Conservation (phyloP, 2,113 vertebrate genomes). For the Talpa occidentalis region DNA sequence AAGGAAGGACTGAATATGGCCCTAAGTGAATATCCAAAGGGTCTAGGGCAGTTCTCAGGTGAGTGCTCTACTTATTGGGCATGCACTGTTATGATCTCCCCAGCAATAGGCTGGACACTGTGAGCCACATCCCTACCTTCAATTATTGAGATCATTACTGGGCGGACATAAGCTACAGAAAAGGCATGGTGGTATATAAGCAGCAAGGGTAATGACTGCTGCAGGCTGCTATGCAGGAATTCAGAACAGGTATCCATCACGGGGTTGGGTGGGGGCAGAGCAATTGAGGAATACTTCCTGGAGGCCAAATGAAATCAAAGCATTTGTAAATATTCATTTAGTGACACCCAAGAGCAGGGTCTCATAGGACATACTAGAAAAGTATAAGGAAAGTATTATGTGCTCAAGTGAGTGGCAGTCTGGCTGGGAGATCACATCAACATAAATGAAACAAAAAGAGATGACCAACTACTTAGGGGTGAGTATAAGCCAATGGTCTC, state of each 20-base stretch:
- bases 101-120: background rate
- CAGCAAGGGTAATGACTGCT: background rate
- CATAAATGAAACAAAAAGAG: slow-evolving; percentile 23
- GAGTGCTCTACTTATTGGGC: background rate
- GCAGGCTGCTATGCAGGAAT: background rate
- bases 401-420: background rate
- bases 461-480: background rate
- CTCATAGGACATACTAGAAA: background rate
- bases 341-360: background rate
- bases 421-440: background rate
- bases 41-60: background rate
- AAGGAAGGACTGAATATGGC: background rate
- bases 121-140: background rate
- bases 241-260: background rate
- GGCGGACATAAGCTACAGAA: background rate
- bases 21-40: background rate
- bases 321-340: background rate
- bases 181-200: background rate
- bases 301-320: background rate
- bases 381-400: background rate
- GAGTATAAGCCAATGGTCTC: background rate
- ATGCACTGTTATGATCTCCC: background rate
- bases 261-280: background rate
- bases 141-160: background rate
- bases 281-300: background rate